These are phyloP conservation scores for Aproaerema taeniolella DNA, from an alignment of 2,888 invertebrate species.

Conservation along the genomic window DNA sequence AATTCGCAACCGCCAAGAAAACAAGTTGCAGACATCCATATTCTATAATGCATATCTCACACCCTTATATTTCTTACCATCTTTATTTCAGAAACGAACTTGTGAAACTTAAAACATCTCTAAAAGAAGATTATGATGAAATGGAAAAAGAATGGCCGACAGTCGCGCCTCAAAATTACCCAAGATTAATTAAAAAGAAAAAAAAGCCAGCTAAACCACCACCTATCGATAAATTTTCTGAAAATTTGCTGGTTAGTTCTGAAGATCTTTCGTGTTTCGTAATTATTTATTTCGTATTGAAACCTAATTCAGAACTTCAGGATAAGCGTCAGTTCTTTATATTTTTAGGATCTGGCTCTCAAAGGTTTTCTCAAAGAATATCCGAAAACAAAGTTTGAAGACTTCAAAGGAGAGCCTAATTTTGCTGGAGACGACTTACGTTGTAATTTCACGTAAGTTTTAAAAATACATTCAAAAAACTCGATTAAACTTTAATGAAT, in stretches of 20 bases:
- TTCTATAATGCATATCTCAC: too few relatives aligned
- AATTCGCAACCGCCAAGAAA: too few relatives aligned
- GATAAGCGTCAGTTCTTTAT: too few relatives aligned
- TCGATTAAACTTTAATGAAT: too few relatives aligned
- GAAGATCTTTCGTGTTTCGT: too few relatives aligned
- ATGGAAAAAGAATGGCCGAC: constrained; percentile 45
- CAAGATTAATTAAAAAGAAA: constrained; percentile 21
- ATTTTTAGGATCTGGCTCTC: constrained; percentile 36
- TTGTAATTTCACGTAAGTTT: constrained; percentile 40
- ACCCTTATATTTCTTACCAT: too few relatives aligned
- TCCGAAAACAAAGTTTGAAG: constrained; percentile 35
- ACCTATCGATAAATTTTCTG: constrained; percentile 26
- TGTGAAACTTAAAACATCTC: constrained; percentile 36
- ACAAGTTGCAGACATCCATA: too few relatives aligned
- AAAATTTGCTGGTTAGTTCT: constrained; percentile 38
- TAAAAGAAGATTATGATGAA: constrained; percentile 43
- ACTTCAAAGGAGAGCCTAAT: constrained; percentile 53
- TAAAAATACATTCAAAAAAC: too few relatives aligned
- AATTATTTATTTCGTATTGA: too few relatives aligned
- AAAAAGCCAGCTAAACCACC: constrained; percentile 25
- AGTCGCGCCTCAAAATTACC: constrained; percentile 17
- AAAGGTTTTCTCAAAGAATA: constrained; percentile 42
- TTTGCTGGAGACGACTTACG: constrained; percentile 51
- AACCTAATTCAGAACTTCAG: too few relatives aligned
- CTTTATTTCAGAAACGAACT: constrained; percentile 36